These are phyloP conservation scores for Aspidiotus destructor DNA, from an alignment of 2,888 invertebrate genomes.

Conservation along the genomic window DNA sequence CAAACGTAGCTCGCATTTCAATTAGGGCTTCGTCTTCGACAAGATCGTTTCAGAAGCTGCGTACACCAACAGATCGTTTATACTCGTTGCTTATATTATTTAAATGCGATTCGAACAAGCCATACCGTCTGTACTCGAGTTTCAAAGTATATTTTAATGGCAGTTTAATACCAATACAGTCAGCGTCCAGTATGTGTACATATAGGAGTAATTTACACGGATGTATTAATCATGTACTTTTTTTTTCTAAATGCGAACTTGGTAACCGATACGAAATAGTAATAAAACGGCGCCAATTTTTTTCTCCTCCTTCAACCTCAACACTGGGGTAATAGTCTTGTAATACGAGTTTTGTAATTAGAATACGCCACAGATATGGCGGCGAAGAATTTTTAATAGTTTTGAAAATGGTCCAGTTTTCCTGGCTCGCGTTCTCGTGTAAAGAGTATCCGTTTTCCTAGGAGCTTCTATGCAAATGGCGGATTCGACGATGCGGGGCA, in stretches of 20 bases:
- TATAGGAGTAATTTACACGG: conserved; percentile 18
- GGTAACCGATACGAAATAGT: background rate
- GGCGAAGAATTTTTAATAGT: background rate
- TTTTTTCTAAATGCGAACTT: background rate
- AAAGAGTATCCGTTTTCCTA: background rate
- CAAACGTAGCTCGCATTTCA: conserved; percentile 32
- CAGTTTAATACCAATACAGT: background rate
- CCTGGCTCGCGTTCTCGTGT: background rate
- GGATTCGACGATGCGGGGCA: background rate
- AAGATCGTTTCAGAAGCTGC: conserved; percentile 12
- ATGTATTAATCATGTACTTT: conserved; percentile 11
- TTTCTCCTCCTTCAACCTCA: background rate
- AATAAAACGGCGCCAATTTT: conserved; percentile 9
- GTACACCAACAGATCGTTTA: conserved; percentile 18
- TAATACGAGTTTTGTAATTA: conserved; percentile 2
- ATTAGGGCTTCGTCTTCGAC: conserved; percentile 24
- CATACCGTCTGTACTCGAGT: background rate
- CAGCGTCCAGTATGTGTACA: background rate
- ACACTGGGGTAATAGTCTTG: background rate
- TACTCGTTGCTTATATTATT: conserved; percentile 15
- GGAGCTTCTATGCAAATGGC: background rate
- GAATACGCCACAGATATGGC: background rate
- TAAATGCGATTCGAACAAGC: conserved; percentile 17
- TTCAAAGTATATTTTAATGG: conserved; percentile 15
- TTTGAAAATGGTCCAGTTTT: conserved; percentile 4